Evolutionary conservation across 2,797 vertebrate species (phyloP).

Genomic region (Chrysocyon brachyurus): DNA sequence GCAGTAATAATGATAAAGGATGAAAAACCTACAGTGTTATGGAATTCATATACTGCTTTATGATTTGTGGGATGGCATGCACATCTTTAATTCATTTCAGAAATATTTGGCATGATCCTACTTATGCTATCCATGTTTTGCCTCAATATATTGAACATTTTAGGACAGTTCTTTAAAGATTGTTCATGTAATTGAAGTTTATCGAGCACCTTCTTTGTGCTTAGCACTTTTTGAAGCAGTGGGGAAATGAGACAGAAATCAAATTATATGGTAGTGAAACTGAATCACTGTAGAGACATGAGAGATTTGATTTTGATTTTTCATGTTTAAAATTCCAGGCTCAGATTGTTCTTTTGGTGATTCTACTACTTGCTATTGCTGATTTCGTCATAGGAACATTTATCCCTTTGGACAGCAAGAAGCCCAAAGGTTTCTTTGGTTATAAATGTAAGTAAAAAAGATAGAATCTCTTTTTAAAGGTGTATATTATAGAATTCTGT

Average conservation of each 20-base stretch:
- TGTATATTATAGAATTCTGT: not conserved
- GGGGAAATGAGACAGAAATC: conserved; percentile 10
- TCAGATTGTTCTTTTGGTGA: conserved; percentile 96
- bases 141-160: not conserved
- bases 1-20: not conserved
- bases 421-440: conserved; percentile 94
- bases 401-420: conserved; percentile 94
- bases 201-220: not conserved
- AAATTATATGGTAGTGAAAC: not conserved
- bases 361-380: conserved; percentile 94
- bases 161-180: conserved; percentile 34
- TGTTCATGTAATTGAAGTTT: conserved; percentile 7
- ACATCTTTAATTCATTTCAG: not conserved
- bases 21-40: not conserved
- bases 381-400: conserved; percentile 97
- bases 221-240: not conserved
- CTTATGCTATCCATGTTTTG: not conserved
- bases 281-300: not conserved
- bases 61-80: not conserved
- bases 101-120: not conserved
- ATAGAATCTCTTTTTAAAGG: not conserved
- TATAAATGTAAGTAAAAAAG: conserved; percentile 93
- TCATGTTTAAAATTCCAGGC: conserved; percentile 90
- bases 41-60: not conserved
- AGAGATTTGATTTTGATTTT: conserved; percentile 60